Conservation (phyloP, 2,113 vertebrate species). For the Rhabdomys dilectus region DNA sequence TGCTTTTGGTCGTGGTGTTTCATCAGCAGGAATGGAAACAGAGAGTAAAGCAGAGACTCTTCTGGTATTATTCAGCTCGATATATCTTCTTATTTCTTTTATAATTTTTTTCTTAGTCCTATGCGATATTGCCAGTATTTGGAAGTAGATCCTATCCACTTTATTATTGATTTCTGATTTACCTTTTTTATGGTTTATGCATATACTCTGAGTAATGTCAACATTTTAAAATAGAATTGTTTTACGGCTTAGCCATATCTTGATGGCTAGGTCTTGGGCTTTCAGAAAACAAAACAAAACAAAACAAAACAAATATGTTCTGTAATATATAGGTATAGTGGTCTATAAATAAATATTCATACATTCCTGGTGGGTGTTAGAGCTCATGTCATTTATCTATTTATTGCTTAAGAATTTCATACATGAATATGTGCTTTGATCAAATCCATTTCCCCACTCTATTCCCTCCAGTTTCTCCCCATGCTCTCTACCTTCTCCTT, state of each 20-base stretch:
- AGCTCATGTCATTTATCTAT: neutral
- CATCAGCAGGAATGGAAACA: neutral
- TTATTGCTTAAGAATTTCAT: neutral
- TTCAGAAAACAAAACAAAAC: neutral
- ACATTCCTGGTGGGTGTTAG: neutral
- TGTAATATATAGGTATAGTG: neutral
- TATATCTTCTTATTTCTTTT: neutral
- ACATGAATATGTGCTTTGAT: neutral
- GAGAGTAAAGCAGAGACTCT: neutral
- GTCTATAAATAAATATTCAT: neutral
- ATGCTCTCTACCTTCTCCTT: too few relatives aligned
- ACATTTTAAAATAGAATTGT: neutral
- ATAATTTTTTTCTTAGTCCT: neutral
- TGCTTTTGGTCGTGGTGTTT: neutral
- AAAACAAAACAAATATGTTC: neutral
- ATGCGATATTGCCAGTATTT: neutral
- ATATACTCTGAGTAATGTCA: slow-evolving; percentile 19
- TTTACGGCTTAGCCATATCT: neutral
- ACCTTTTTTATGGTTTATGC: neutral
- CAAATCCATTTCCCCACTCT: neutral
- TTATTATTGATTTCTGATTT: neutral
- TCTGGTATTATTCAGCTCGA: neutral
- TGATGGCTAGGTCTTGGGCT: neutral
- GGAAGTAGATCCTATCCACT: neutral
- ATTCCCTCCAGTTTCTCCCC: neutral